Base-by-base conservation (phyloP, 2,797 vertebrate species). In the Enteromius anoplus region DNA sequence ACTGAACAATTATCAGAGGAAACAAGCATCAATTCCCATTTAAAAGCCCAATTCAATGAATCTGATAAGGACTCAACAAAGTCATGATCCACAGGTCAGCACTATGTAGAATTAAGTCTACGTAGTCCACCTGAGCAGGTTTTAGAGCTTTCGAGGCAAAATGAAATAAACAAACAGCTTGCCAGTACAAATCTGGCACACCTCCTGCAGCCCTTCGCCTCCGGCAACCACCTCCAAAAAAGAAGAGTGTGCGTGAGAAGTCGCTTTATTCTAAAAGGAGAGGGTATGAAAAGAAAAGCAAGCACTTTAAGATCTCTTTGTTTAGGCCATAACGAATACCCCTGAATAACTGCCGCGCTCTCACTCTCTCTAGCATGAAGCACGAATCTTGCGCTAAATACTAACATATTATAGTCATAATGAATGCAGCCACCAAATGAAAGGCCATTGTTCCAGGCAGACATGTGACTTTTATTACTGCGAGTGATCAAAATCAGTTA, bases 401-500 rank as follows among this genome's bases (percentile, higher is more conserved):
- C 76, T 51, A 68, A 73, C 51, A 69, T 49, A 37, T 78, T 37
- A 78, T 66, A 4, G 58, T 40, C 66, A 60, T 72, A 78, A 62
- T 81, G 73, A 80, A 77, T 71, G 71, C 80, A 49, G 75, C 62
- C 65, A 42, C 64, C 75, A 82, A 70, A 80, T 84, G 70, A 85
- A 86, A 82, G 81, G 75, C 81, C 72, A 71, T 79, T 85, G 73
- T 83, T 76, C 68, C 23, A 26, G 40, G 47, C 53, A 79, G 65
- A 47, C 82, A 86, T 81, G 78, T 82, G 83, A 86, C 80, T 81
- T 86, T 83, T 70, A 86, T 83, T 83, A 69, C 77, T 47, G 47
- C 23, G 65, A 34, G 58, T 72, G 81, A 83, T 86, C 76, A 65
- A 78, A 83, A 80, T 70, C 69, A 75, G 82, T 72, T 78, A 45